Evolutionary conservation across 2,797 vertebrate genomes (phyloP).

Genomic region (Rousettus madagascariensis): DNA sequence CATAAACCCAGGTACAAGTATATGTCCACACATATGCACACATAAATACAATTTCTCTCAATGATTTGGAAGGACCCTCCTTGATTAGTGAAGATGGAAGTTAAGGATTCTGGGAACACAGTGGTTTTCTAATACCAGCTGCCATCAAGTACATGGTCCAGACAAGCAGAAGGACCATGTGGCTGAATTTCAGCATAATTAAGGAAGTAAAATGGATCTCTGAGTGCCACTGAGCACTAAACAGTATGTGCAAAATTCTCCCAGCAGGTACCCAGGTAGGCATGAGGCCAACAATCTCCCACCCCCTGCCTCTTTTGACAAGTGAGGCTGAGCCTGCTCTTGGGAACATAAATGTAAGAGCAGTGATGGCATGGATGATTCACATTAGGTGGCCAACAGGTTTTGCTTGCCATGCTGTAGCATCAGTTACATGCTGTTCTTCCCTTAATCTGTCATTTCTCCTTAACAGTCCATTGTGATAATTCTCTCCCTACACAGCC

Average conservation of each 20-base stretch:
- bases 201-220: constrained; percentile 73
- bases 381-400: constrained; percentile 31
- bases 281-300: constrained; percentile 58
- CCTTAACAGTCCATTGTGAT: constrained; percentile 71
- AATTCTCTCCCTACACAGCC: constrained; percentile 60
- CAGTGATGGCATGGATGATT: constrained; percentile 51
- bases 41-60: not conserved
- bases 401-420: constrained; percentile 65
- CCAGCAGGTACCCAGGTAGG: constrained; percentile 77
- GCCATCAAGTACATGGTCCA: constrained; percentile 52
- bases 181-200: constrained; percentile 72
- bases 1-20: not conserved
- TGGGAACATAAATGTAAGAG: constrained; percentile 23
- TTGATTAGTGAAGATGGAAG: constrained; percentile 56
- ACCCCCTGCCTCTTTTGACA: constrained; percentile 61
- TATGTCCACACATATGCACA: not conserved
- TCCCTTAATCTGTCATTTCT: constrained; percentile 67
- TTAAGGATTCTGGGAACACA: constrained; percentile 62
- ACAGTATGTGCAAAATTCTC: constrained; percentile 72
- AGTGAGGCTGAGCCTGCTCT: constrained; percentile 33
- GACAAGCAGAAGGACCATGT: constrained; percentile 68
- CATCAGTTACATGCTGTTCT: constrained; percentile 69
- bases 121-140: constrained; percentile 73
- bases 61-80: constrained; percentile 61
- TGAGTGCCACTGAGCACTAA: constrained; percentile 74